A percentile compares a stretch with the other conserved stretches of the same genome.
phyloP scores from a whole-genome alignment of 2,888 invertebrate species.

The Hemithea aestivaria region DNA sequence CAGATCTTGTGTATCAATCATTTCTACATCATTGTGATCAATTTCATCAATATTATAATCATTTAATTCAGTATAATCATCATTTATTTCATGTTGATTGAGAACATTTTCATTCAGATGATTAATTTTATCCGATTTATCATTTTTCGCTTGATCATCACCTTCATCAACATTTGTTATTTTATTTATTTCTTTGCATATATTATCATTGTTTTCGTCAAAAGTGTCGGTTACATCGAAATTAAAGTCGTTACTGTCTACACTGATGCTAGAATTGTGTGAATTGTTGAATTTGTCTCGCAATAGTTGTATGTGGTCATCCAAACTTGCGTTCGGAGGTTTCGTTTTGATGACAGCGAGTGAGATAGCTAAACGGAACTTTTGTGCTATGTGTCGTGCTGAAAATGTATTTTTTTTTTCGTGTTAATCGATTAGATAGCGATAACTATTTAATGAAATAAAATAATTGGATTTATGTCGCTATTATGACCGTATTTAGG shows the following conservation, averaged over 20 bases:
- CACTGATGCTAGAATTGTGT: conserved; percentile 34
- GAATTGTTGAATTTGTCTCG: conserved; percentile 33
- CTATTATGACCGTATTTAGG: too few species aligned
- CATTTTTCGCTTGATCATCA: background rate
- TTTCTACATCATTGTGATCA: conserved; percentile 6
- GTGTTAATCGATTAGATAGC: too few species aligned
- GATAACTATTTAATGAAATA: too few species aligned
- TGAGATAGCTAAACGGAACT: conserved; percentile 45
- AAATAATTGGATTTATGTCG: too few species aligned
- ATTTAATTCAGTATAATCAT: background rate
- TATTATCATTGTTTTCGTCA: conserved; percentile 20
- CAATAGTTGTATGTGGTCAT: conserved; percentile 39
- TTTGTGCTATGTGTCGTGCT: conserved; percentile 47
- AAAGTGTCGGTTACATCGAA: conserved; percentile 27
- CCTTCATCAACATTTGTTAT: conserved; percentile 4
- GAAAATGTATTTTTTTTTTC: too few species aligned
- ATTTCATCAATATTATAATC: background rate
- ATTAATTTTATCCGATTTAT: background rate
- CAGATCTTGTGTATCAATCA: conserved; percentile 3
- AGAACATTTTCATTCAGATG: background rate
- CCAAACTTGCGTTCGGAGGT: conserved; percentile 37
- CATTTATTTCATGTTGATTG: background rate
- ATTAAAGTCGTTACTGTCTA: conserved; percentile 51
- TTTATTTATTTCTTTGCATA: conserved; percentile 7
- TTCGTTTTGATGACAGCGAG: conserved; percentile 47